Evolutionary conservation across 2,113 vertebrate species (phyloP), one percentile per base, ranked within the genome.

Genomic region (Galeopterus variegatus): DNA sequence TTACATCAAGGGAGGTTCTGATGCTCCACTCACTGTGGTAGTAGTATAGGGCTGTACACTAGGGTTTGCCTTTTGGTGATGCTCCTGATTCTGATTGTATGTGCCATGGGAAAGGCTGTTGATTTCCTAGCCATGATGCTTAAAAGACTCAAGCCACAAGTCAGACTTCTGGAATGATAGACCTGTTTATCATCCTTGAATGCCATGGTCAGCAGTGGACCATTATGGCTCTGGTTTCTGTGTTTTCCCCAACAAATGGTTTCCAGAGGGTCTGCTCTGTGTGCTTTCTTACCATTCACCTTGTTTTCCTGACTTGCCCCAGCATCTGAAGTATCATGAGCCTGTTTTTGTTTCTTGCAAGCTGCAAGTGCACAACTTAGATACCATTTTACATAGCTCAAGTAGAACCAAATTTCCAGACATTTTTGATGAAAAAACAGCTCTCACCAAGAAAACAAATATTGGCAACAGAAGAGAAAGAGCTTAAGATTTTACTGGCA

Each of bases 401-500:
- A 92, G 86, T 28, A 48, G 69, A 96, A 96, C 18, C 28, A 79
- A 91, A 92, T 92, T 96, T 92, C 31, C 28, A 94, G 45, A 84
- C n/a, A 56, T 79, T 97, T 95, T 72, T 95, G 5, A 96, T 93
- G 83, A 97, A 97, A 97, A 96, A 58, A 89, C 24, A 87, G 76
- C 8, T 92, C 60, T 90, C 95, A 87, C 83, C 94, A 97, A 93
- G 79, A 92, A 96, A 97, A 93, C 64, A 97, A 92, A 96, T 92
- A 93, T 54, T 96, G 80, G 58, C 90, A 95, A 94, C 75, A 93
- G 84, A 89, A 36, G 14, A 67, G 11, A 97, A 95, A 96, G 79
- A 95, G 80, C 92, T 97, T 92, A 92, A 95, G 60, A 95, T 87
- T 93, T 97, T 87, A 95, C 62, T 90, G 92, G 70, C 69, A 72